Evolutionary conservation across 2,797 vertebrate genomes (phyloP), one percentile per base, ranked within the genome.

Genomic region (Arctocebus calabarensis): DNA sequence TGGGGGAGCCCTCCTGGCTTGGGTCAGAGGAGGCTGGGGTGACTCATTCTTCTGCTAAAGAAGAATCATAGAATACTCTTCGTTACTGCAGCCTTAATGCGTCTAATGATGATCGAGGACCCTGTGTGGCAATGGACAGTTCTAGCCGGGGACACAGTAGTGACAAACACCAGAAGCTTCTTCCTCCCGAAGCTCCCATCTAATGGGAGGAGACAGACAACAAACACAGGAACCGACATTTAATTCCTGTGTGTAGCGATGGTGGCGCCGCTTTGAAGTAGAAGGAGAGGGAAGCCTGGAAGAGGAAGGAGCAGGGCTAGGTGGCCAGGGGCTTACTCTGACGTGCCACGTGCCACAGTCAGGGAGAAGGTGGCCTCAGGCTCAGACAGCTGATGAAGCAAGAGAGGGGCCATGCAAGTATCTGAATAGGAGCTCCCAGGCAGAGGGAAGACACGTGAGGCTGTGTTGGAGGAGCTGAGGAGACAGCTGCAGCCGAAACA

Each of bases 111-210:
- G 9, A 12, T 16, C n/a, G 12, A 25, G 59, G 48, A 32, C 79
- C 20, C 1, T 0, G 0, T 23, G 11, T 3, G 82, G 29, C 32
- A 32, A 32, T 7, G 2, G 11, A 25, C n/a, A 27, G 34, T 27
- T 57, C 20, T 34, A 45, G 34, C 13, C 62, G 59, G 48, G 34
- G 64, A 40, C 22, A 70, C 8, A 12, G 34, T 19, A 29, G 29
- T 23, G 62, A 43, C 19, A 40, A 43, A 45, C 32, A 3, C 13
- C 61, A 19, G 34, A 17, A 17, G 34, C 43, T 43, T 43, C 37
- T 27, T 40, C 48, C 20, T 57, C 48, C 29, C 25, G 48, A 25
- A 43, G 75, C 88, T n/a, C 29, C 8, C 29, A 3, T 17, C 27
- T 25, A 6, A 62, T 45, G 62, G 48, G 8, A 43, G 62, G 48